Conservation (phyloP, 1,140 invertebrate species). For the Ceratitis capitata region DNA sequence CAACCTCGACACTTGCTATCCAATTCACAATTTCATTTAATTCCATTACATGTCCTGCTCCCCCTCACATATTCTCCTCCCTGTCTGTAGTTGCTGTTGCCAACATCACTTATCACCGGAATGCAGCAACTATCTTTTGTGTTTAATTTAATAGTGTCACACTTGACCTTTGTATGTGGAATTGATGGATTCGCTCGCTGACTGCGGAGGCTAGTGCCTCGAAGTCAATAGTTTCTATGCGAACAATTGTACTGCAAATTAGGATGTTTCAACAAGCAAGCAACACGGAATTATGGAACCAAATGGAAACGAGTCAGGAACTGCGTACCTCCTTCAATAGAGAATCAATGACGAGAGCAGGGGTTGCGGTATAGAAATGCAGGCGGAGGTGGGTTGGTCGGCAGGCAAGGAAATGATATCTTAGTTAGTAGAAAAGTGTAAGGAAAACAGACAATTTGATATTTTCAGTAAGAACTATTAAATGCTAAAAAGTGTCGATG, state of each 20-base stretch:
- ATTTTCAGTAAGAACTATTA: slow-evolving; percentile 27
- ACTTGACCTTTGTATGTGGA: slow-evolving; percentile 44
- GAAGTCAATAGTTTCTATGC: neutral
- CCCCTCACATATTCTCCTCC: neutral
- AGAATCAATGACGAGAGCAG: neutral
- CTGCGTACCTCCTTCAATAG: neutral
- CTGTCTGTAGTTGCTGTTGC: neutral
- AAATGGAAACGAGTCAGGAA: neutral
- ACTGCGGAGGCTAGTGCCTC: neutral
- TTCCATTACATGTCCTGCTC: neutral
- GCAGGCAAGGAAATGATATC: neutral
- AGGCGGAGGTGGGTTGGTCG: too few relatives aligned
- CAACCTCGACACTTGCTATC: too few relatives aligned
- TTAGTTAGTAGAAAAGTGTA: neutral
- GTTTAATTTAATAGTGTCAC: slow-evolving; percentile 46
- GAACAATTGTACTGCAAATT: neutral
- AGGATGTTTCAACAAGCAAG: neutral
- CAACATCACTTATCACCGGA: neutral
- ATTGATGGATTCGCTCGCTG: slow-evolving; percentile 41
- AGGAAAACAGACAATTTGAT: slow-evolving; percentile 23
- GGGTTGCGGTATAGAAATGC: neutral
- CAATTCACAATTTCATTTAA: neutral
- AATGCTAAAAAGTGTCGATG: slow-evolving; percentile 55
- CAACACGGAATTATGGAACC: neutral
- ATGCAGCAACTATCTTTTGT: slow-evolving; percentile 38